These are phyloP conservation scores for Orthonyx spaldingii DNA, from an alignment of 2,113 vertebrate genomes.

Conservation along the genomic window DNA sequence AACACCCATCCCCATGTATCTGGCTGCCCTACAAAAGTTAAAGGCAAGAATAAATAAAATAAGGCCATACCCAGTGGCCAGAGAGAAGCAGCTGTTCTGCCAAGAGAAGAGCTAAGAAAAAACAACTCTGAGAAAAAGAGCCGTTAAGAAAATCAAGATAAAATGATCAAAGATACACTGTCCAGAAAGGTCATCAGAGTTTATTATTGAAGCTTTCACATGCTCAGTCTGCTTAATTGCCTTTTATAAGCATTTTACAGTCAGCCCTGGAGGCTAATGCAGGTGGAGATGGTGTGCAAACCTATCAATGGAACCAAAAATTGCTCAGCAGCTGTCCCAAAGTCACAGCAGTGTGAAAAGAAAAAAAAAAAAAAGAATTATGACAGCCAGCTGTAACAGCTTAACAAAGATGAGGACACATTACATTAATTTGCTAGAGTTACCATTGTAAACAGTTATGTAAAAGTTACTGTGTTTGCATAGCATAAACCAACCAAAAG, in stretches of 20 bases:
- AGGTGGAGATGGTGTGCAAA: neutral
- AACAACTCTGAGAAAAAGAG: slow-evolving; percentile 21
- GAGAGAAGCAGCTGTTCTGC: slow-evolving; percentile 51
- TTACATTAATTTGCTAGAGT: neutral
- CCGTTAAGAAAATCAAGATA: slow-evolving; percentile 28
- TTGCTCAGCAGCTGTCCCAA: neutral
- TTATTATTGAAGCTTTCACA: neutral
- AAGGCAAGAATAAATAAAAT: slow-evolving; percentile 53
- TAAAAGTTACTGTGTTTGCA: neutral
- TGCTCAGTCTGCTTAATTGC: neutral
- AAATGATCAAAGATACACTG: slow-evolving; percentile 34
- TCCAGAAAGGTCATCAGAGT: neutral
- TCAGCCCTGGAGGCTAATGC: neutral
- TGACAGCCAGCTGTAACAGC: neutral
- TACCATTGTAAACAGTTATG: neutral
- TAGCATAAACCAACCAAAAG: neutral
- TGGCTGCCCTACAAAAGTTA: slow-evolving; percentile 58
- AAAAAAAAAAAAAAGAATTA: neutral
- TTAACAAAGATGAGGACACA: neutral
- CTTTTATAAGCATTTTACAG: neutral
- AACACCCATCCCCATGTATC: slow-evolving; percentile 63
- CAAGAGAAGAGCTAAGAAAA: slow-evolving; percentile 47
- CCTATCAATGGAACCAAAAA: neutral
- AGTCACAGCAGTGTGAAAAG: neutral
- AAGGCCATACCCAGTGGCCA: slow-evolving; percentile 23